Percentiles rank a stretch among this genome's conserved stretches.
These are phyloP conservation scores for Todiramphus chloris DNA, from an alignment of 2,113 vertebrate genomes.

Conservation along the genomic window DNA sequence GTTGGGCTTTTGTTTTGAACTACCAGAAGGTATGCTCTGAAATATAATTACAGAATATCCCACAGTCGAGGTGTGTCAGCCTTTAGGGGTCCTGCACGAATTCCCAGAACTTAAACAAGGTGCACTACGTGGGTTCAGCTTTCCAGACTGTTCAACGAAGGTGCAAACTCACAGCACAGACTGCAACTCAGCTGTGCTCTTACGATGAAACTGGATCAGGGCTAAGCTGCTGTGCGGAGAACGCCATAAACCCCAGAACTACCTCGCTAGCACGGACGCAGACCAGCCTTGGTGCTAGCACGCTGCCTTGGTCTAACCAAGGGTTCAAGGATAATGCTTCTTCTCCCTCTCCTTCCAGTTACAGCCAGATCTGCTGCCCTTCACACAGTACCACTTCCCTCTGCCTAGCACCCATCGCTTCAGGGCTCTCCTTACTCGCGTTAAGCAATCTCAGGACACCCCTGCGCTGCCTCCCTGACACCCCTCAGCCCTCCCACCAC, in stretches of 20 bases:
- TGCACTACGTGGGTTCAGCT: not conserved
- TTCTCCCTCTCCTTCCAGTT: not conserved
- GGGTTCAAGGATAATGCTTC: accelerated
- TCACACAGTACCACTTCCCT: no score
- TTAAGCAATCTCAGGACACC: not conserved
- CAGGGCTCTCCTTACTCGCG: accelerated
- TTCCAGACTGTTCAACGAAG: no score
- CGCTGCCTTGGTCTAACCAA: not conserved
- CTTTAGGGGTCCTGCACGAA: not conserved
- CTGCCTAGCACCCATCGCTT: not conserved
- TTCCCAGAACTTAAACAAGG: not conserved
- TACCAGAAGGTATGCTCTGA: not conserved
- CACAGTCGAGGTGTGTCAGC: not conserved
- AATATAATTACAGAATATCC: not conserved
- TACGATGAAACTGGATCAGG: accelerated
- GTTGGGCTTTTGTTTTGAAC: not conserved
- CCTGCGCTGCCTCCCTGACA: accelerated
- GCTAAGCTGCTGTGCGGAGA: accelerated
- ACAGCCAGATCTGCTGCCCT: no score
- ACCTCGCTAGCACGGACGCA: accelerated
- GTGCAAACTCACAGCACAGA: accelerated
- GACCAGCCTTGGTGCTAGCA: not conserved
- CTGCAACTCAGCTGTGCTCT: not conserved
- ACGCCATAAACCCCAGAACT: not conserved
- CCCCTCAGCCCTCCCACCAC: no score